A percentile compares a stretch with the other conserved stretches of the same genome.
Conservation (phyloP, 1,140 invertebrate genomes). For the Magallana angulata region DNA sequence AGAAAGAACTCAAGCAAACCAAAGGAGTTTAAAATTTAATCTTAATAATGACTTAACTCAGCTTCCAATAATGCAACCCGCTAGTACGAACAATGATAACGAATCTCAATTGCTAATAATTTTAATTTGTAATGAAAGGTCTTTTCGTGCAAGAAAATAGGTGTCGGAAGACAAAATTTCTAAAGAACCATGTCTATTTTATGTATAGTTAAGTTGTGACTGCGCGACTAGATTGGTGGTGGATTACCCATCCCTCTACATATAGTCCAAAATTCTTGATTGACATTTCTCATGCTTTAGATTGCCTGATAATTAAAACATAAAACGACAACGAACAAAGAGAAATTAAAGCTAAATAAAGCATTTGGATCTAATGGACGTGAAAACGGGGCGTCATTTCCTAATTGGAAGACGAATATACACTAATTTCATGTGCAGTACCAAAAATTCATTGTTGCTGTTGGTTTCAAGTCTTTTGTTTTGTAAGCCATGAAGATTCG, state of each 20-base stretch:
- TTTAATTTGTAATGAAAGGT: too few species aligned
- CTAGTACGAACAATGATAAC: too few species aligned
- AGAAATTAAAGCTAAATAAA: not conserved
- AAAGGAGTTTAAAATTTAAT: too few species aligned
- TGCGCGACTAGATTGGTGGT: not conserved
- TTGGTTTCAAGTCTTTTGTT: not conserved
- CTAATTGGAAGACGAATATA: not conserved
- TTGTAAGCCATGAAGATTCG: not conserved
- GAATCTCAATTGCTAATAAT: too few species aligned
- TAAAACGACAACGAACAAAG: conserved; percentile 12
- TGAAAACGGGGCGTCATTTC: not conserved
- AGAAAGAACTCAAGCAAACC: too few species aligned
- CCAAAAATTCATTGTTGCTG: not conserved
- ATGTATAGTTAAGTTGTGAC: too few species aligned
- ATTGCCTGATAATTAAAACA: not conserved
- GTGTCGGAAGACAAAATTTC: too few species aligned
- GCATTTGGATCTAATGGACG: not conserved
- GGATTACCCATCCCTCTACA: not conserved
- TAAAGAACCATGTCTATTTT: too few species aligned
- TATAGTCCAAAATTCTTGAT: not conserved
- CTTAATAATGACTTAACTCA: too few species aligned
- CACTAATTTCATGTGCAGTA: not conserved
- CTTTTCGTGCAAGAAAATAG: too few species aligned
- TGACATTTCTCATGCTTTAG: not conserved
- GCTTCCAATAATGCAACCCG: too few species aligned